Conservation (phyloP, 2,113 vertebrate species). For the Nestor notabilis region DNA sequence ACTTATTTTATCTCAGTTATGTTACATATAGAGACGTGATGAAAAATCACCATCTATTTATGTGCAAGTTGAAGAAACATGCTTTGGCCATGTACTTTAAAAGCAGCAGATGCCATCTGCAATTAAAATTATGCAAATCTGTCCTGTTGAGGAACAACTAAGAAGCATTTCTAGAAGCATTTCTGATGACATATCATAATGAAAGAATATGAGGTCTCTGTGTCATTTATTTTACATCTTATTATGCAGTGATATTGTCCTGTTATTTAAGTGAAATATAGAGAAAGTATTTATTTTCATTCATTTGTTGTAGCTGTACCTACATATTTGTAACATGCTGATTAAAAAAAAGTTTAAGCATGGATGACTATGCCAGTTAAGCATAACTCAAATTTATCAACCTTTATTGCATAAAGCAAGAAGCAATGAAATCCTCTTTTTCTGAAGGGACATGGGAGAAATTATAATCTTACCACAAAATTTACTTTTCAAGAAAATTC, state of each 20-base stretch:
- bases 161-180: background rate
- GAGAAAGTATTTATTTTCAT: background rate
- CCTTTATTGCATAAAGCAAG: background rate
- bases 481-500: background rate
- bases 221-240: background rate
- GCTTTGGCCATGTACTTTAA: conserved; percentile 8
- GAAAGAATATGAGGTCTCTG: background rate
- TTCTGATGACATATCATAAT: background rate
- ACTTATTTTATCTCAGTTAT: background rate
- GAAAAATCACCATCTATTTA: conserved; percentile 33
- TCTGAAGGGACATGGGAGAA: background rate
- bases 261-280: background rate
- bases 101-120: conserved; percentile 21
- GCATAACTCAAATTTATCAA: background rate
- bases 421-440: background rate
- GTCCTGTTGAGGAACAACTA: background rate
- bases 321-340: background rate
- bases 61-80: conserved; percentile 21
- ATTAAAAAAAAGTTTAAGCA: background rate
- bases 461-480: background rate
- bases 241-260: background rate
- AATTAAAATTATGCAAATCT: conserved; percentile 4
- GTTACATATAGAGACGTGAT: background rate
- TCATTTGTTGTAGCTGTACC: background rate
- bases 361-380: background rate